Evolutionary conservation across 2,888 invertebrate genomes (phyloP).

Genomic region (Idaea biselata): DNA sequence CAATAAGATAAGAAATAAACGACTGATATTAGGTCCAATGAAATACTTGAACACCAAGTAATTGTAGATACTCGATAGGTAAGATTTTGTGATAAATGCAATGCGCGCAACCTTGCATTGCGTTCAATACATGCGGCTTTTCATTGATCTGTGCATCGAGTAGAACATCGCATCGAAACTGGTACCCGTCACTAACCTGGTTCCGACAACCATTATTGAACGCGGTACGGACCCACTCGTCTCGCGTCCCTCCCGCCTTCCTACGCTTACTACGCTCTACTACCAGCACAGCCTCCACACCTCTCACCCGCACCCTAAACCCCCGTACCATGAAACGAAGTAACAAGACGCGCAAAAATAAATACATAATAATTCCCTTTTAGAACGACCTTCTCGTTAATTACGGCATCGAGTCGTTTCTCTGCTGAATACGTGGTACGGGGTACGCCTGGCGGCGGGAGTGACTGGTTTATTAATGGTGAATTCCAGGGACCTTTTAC

Average conservation of each 20-base stretch:
- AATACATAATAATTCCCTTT: constrained; percentile 10
- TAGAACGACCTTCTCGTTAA: constrained; percentile 9
- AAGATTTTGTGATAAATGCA: background rate
- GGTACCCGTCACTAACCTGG: constrained; percentile 34
- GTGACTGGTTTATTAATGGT: constrained; percentile 41
- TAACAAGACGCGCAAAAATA: constrained; percentile 13
- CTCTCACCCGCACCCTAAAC: constrained; percentile 42
- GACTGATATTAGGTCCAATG: background rate
- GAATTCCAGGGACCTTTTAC: constrained; percentile 31
- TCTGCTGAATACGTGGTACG: constrained; percentile 30
- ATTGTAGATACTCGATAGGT: background rate
- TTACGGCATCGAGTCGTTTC: constrained; percentile 9
- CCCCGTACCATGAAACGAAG: constrained; percentile 44
- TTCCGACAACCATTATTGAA: constrained; percentile 57
- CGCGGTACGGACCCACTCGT: constrained; percentile 31
- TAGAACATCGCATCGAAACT: constrained; percentile 20
- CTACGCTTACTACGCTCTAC: constrained; percentile 58
- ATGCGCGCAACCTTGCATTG: background rate
- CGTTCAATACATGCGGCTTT: too few species aligned
- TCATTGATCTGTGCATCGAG: background rate
- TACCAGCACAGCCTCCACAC: constrained; percentile 49
- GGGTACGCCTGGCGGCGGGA: constrained; percentile 21
- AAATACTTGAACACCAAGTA: too few species aligned
- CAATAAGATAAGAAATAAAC: too few species aligned
- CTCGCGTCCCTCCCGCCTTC: constrained; percentile 32